Conservation (phyloP, 2,113 vertebrate species). For the Apaloderma vittatum region DNA sequence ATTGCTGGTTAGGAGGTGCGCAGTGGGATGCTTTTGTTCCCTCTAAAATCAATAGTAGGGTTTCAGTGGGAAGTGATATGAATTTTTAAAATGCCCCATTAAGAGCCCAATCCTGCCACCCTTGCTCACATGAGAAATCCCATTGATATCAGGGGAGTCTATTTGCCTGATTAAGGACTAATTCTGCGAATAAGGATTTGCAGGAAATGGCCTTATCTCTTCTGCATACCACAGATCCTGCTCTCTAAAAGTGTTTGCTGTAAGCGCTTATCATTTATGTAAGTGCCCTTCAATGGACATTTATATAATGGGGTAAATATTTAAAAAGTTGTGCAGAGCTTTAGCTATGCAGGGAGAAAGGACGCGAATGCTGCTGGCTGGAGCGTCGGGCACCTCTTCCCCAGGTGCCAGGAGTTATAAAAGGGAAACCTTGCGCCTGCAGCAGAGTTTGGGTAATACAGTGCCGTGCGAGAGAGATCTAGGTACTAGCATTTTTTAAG, state of each 20-base stretch:
- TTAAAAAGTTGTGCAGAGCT: conserved; percentile 61
- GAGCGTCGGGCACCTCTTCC: conserved; percentile 2
- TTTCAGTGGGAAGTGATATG: background rate
- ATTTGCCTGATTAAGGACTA: conserved; percentile 58
- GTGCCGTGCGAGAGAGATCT: background rate
- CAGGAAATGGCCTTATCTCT: conserved; percentile 71
- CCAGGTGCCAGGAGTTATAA: background rate
- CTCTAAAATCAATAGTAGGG: background rate
- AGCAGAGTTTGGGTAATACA: background rate
- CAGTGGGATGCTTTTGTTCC: background rate
- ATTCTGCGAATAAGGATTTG: conserved; percentile 70
- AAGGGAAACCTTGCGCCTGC: background rate
- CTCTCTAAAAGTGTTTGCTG: conserved; percentile 72
- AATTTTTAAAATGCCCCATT: conserved; percentile 24
- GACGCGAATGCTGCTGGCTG: background rate
- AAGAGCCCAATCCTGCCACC: conserved; percentile 21
- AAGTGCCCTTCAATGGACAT: conserved; percentile 75
- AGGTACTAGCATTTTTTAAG: background rate
- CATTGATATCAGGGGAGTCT: background rate
- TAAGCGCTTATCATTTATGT: conserved; percentile 66
- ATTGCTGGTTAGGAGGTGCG: background rate
- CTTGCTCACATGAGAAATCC: conserved; percentile 27
- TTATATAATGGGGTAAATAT: conserved; percentile 76
- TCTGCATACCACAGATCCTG: conserved; percentile 68
- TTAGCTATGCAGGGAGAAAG: conserved; percentile 52